Conservation (phyloP, 2,113 vertebrate species). For the Corynorhinus townsendii region DNA sequence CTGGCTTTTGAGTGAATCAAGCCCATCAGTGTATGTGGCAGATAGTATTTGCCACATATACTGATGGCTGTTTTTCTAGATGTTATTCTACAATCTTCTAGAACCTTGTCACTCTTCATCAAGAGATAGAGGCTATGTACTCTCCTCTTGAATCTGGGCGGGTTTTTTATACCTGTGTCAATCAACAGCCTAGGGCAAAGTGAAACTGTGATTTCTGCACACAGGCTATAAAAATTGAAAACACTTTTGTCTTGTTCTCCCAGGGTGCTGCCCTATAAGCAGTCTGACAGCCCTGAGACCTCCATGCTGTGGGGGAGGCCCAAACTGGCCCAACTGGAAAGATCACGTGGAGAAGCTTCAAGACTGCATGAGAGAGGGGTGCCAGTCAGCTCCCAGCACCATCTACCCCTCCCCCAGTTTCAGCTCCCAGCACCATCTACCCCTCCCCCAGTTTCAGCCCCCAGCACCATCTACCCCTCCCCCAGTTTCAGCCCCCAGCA, state of each 20-base stretch:
- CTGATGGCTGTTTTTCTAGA: neutral
- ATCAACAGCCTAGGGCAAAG: neutral
- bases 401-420: neutral
- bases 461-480: neutral
- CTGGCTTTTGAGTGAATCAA: neutral
- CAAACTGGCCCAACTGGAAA: neutral
- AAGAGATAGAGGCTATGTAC: neutral
- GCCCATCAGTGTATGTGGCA: neutral
- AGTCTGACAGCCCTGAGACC: neutral
- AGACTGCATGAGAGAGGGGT: neutral
- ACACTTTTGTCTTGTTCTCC: neutral
- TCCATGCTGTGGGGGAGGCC: neutral
- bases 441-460: no score
- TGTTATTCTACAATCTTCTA: neutral
- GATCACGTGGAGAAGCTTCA: neutral
- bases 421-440: neutral
- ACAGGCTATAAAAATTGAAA: neutral
- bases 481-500: no score
- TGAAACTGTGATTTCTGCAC: neutral
- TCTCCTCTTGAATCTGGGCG: neutral
- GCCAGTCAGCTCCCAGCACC: neutral
- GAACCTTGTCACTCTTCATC: neutral
- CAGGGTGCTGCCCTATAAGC: fast-evolving
- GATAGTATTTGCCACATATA: neutral
- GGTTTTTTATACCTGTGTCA: neutral